phyloP scores from a whole-genome alignment of 2,113 vertebrate genomes.

The Conger conger region DNA sequence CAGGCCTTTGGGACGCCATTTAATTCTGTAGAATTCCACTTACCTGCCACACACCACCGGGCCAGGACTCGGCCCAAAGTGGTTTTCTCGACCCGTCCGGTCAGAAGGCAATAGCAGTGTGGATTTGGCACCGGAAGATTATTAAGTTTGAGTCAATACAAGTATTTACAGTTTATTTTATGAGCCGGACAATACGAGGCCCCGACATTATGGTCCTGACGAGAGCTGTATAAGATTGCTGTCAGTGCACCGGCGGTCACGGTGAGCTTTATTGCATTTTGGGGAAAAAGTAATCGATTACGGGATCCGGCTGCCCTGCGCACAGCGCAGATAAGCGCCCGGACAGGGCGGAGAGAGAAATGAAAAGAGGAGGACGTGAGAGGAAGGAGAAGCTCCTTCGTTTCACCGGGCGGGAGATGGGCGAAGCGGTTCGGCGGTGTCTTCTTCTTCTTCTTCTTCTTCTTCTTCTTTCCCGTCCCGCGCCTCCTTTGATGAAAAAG shows the following conservation, averaged over 20 bases:
- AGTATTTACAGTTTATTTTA: not conserved
- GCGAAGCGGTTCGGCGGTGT: slow-evolving; percentile 54
- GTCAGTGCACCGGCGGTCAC: not conserved
- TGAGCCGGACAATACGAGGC: not conserved
- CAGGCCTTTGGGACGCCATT: not conserved
- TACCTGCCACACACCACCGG: not conserved
- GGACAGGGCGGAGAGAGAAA: slow-evolving; percentile 9
- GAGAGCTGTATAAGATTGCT: not conserved
- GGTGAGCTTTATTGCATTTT: not conserved
- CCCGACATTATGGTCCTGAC: not conserved
- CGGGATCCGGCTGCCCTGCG: not conserved
- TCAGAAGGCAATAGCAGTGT: not conserved
- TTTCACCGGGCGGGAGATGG: slow-evolving; percentile 54
- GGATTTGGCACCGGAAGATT: not conserved
- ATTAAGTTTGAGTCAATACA: not conserved
- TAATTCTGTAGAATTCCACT: not conserved
- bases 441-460: slow-evolving; percentile 25
- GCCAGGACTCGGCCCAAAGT: not conserved
- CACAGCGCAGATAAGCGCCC: not conserved
- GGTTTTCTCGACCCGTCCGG: not conserved
- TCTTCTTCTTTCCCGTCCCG: slow-evolving; percentile 49
- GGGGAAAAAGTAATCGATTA: not conserved
- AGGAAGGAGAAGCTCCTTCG: slow-evolving; percentile 34
- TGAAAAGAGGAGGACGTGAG: slow-evolving; percentile 49
- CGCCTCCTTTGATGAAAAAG: slow-evolving; percentile 39